Conservation (phyloP, 1,140 invertebrate genomes). For the Trichomalopsis sarcophagae region DNA sequence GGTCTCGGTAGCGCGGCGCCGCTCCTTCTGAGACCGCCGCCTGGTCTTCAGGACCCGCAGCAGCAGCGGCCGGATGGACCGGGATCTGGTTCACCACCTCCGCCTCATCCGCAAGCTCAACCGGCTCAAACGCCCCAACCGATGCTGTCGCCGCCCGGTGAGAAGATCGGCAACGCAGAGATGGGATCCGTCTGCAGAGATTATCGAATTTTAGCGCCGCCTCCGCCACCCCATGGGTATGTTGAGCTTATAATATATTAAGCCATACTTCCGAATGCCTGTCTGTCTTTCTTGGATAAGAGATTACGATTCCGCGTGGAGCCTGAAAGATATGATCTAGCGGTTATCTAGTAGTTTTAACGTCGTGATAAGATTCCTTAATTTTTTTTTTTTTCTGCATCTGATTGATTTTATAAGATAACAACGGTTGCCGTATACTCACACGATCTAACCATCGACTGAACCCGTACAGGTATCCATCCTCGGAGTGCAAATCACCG, state of each 20-base stretch:
- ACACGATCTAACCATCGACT: neutral
- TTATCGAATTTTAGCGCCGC: slow-evolving; percentile 67
- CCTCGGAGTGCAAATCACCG: slow-evolving; percentile 64
- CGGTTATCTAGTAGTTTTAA: too few relatives aligned
- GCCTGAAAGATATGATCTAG: too few relatives aligned
- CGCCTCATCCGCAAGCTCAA: neutral
- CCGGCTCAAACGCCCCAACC: neutral
- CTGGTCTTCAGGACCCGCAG: slow-evolving; percentile 61
- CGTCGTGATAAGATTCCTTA: too few relatives aligned
- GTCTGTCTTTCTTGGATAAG: too few relatives aligned
- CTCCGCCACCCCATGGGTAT: slow-evolving; percentile 68
- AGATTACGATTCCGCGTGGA: too few relatives aligned
- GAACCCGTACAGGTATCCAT: neutral
- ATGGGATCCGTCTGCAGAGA: slow-evolving; percentile 62
- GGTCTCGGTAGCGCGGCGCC: slow-evolving; percentile 79
- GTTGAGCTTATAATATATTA: neutral
- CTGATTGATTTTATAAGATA: too few relatives aligned
- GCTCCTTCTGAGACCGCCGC: slow-evolving; percentile 70
- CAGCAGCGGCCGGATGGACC: slow-evolving; percentile 51
- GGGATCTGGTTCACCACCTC: slow-evolving; percentile 43
- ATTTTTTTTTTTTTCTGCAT: too few relatives aligned
- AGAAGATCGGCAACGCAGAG: slow-evolving; percentile 35
- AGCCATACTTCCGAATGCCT: too few relatives aligned
- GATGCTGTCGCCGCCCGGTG: neutral
- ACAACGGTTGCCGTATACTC: too few relatives aligned